Percentiles rank a stretch among this genome's conserved stretches.
phyloP scores from a whole-genome alignment of 2,113 vertebrate species.

The Apeltes quadracus region DNA sequence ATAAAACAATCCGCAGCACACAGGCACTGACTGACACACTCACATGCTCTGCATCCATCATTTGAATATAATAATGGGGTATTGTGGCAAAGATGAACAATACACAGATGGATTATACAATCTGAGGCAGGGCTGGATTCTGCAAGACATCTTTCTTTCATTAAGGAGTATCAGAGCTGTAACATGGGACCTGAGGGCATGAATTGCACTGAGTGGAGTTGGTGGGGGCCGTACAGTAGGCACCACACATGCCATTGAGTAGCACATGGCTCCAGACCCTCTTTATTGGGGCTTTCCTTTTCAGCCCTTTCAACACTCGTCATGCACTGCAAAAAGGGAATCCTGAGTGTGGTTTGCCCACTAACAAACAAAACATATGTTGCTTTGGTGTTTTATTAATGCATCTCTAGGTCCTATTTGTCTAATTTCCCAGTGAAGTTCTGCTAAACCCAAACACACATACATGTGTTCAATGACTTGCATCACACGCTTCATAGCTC shows the following conservation, averaged over 20 bases:
- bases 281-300: slow-evolving; percentile 58
- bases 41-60: slow-evolving; percentile 63
- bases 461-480: slow-evolving; percentile 6
- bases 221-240: slow-evolving; percentile 52
- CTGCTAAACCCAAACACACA: neutral
- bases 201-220: slow-evolving; percentile 50
- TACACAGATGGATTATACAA: slow-evolving; percentile 52
- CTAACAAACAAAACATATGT: slow-evolving; percentile 27
- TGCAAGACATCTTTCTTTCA: slow-evolving; percentile 71
- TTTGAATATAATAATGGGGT: slow-evolving; percentile 72
- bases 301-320: slow-evolving; percentile 61
- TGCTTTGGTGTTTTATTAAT: slow-evolving; percentile 3
- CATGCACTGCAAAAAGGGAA: slow-evolving; percentile 50
- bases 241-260: slow-evolving; percentile 60
- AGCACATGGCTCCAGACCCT: slow-evolving; percentile 50
- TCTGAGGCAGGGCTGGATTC: slow-evolving; percentile 25
- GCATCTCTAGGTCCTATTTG: slow-evolving; percentile 6
- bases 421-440: slow-evolving; percentile 24
- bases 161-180: slow-evolving; percentile 59
- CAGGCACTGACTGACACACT: slow-evolving; percentile 21
- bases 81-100: slow-evolving; percentile 63
- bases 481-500: slow-evolving; percentile 61
- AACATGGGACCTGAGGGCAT: slow-evolving; percentile 44
- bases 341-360: slow-evolving; percentile 30
- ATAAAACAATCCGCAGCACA: slow-evolving; percentile 41